Base-by-base conservation (phyloP, 2,113 vertebrate species). In the Oplegnathus fasciatus region DNA sequence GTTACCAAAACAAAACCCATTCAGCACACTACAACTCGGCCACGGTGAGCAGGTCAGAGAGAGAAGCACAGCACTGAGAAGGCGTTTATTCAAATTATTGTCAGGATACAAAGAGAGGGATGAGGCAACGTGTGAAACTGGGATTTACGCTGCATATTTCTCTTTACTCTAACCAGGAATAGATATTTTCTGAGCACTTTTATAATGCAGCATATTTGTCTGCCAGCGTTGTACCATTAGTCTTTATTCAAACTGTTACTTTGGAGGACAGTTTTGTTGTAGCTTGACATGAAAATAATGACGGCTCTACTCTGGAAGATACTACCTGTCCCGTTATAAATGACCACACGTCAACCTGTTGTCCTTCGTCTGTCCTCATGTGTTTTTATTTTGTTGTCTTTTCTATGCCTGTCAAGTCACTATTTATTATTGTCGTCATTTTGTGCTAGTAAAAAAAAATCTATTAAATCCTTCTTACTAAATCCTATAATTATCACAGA, bases 1-100 rank as follows among this genome's bases (percentile, higher is more conserved):
- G 88, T 88, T 64, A 93, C 89, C 65, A 80, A 84, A 85, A 91
- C 85, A 64, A 84, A 78, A 86, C 73, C 78, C 70, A 81, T 86
- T 86, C 69, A 44, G 48, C 58, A n/a, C 40, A 40, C 48, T 58
- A 46, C 55, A 82, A 84, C 55, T 75, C 28, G 20, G n/a, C 13
- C 65, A 26, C 0, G 0, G 44, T 1, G 18, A 80, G 15, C 34
- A 22, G 26, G 75, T 72, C 82, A 83, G 42, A 83, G 52, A 40
- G n/a, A 60, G 11, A 68, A 15, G 5, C 34, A 32, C 50, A 46
- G 5, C 0, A 61, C 18, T 0, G 20, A 68, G 28, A n/a, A 20
- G 14, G 44, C 28, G 24, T 54, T 58, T 58, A 74, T 81, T 82
- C 54, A 74, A 75, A 76, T 44, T 2, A 66, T n/a, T 24, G 50